phyloP scores from a whole-genome alignment of 2,113 vertebrate genomes.

The Calcarius ornatus region DNA sequence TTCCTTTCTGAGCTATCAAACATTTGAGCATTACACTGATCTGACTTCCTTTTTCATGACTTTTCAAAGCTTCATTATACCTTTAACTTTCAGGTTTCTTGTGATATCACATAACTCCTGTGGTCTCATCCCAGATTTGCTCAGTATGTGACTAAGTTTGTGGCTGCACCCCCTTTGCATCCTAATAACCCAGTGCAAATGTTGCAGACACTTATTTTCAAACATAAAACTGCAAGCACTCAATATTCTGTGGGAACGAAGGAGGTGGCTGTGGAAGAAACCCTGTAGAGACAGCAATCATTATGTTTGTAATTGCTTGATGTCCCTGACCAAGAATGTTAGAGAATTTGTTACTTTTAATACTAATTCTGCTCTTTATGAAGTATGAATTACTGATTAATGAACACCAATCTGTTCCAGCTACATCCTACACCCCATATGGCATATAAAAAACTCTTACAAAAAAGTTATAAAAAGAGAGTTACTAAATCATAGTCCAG shows the following conservation, averaged over 20 bases:
- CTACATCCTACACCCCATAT: conserved; percentile 40
- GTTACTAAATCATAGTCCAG: neutral
- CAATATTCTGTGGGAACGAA: neutral
- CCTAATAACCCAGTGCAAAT: neutral
- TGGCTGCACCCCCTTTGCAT: neutral
- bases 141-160: neutral
- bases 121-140: neutral
- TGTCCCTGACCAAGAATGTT: neutral
- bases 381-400: conserved; percentile 40
- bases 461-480: conserved; percentile 9
- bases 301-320: neutral
- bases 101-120: neutral
- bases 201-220: neutral
- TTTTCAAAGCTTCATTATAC: neutral
- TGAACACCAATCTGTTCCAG: conserved; percentile 28
- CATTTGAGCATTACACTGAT: neutral
- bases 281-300: neutral
- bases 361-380: conserved; percentile 2
- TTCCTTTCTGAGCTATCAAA: neutral
- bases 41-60: neutral
- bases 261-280: neutral
- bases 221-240: neutral
- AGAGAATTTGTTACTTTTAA: conserved; percentile 6
- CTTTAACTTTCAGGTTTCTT: neutral
- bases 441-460: neutral